Evolutionary conservation across 2,113 vertebrate genomes (phyloP).

Genomic region (Coryphaenoides rupestris): DNA sequence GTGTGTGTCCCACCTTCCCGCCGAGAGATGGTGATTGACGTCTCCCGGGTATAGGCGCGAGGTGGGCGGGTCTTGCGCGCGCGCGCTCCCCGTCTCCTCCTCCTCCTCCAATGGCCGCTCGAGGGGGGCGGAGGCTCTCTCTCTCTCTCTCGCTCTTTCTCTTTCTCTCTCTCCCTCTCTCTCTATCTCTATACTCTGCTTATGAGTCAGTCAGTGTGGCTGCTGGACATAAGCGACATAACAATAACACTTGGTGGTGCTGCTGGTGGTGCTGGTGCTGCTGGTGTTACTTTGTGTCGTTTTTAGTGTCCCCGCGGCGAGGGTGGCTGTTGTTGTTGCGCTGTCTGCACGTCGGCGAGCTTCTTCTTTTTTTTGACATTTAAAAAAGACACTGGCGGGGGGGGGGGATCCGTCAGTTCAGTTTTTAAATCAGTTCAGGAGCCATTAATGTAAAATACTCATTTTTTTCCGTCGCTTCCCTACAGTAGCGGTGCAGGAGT

Average conservation of each 20-base stretch:
- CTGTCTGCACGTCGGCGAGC: slow-evolving; percentile 37
- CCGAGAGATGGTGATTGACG: slow-evolving; percentile 72
- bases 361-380: no score
- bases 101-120: slow-evolving; percentile 67
- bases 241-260: slow-evolving; percentile 75
- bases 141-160: no score
- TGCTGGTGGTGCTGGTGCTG: no score
- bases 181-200: slow-evolving; percentile 66
- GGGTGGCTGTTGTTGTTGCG: slow-evolving; percentile 42
- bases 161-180: no score
- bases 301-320: slow-evolving; percentile 33
- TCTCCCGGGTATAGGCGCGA: slow-evolving; percentile 55
- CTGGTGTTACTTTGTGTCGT: slow-evolving; percentile 68
- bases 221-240: slow-evolving; percentile 79
- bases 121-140: slow-evolving; percentile 63
- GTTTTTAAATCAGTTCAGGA: slow-evolving; percentile 69
- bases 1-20: slow-evolving; percentile 68
- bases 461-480: slow-evolving; percentile 31
- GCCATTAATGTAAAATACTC: slow-evolving; percentile 58
- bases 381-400: slow-evolving; percentile 17
- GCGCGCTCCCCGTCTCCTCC: no score
- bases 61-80: slow-evolving; percentile 70
- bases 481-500: slow-evolving; percentile 71
- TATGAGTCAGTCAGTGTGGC: slow-evolving; percentile 81
- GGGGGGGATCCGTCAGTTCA: slow-evolving; percentile 41